These are phyloP conservation scores for Leucoraja ocellata DNA, from an alignment of 2,797 vertebrate genomes.

Conservation along the genomic window DNA sequence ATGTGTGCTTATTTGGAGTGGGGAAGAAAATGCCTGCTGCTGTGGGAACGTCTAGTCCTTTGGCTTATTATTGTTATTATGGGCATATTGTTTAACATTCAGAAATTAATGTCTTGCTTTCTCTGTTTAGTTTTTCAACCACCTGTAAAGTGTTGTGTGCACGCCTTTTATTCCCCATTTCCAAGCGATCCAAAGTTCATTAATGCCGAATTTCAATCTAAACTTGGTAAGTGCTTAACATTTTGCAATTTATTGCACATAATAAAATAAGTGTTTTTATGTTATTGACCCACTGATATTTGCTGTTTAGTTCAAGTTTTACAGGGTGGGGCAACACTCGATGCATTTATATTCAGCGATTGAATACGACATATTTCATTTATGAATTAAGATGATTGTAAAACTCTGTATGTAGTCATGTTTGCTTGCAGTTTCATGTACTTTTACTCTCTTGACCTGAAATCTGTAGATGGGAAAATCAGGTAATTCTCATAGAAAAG, in stretches of 20 bases:
- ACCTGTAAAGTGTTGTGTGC: not conserved
- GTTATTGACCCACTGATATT: not conserved
- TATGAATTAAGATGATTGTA: not conserved
- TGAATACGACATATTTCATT: not conserved
- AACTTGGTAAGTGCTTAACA: not conserved
- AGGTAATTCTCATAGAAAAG: too few species aligned
- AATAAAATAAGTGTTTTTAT: not conserved
- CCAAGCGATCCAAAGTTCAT: not conserved
- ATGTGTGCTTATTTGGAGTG: too few species aligned
- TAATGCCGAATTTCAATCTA: not conserved
- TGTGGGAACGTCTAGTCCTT: not conserved
- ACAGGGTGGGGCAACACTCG: not conserved
- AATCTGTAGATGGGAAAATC: too few species aligned
- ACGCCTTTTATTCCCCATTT: not conserved
- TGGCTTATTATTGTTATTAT: not conserved
- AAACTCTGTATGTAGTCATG: not conserved
- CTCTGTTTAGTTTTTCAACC: conserved; percentile 12
- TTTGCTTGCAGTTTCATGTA: too few species aligned
- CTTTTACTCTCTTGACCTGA: too few species aligned
- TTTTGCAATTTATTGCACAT: not conserved
- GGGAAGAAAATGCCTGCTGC: too few species aligned
- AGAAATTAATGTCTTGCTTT: not conserved
- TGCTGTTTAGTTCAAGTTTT: not conserved
- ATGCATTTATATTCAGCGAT: not conserved
- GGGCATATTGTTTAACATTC: not conserved